Conservation (phyloP, 2,113 vertebrate genomes). For the Pterocles gutturalis region DNA sequence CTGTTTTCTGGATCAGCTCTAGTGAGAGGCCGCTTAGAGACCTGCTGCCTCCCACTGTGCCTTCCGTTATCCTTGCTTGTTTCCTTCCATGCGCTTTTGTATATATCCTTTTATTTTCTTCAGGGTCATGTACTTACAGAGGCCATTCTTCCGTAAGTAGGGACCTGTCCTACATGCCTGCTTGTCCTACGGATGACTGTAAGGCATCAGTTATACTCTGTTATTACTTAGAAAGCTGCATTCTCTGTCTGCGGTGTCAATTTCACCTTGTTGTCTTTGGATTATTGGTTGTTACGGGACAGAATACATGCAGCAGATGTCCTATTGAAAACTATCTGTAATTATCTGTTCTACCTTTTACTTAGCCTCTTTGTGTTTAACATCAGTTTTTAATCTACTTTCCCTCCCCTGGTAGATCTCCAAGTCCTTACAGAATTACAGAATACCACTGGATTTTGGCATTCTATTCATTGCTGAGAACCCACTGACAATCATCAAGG, state of each 20-base stretch:
- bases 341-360: neutral
- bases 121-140: neutral
- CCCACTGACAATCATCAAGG: neutral
- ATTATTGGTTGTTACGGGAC: neutral
- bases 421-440: neutral
- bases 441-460: neutral
- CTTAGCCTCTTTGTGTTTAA: neutral
- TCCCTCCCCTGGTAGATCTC: neutral
- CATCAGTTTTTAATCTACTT: neutral
- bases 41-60: neutral
- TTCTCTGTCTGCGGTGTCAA: neutral
- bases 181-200: neutral
- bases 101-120: neutral
- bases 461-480: neutral
- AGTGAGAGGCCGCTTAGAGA: neutral
- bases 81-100: neutral
- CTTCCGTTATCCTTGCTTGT: fast-evolving
- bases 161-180: neutral
- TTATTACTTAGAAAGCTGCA: neutral
- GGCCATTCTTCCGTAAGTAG: neutral
- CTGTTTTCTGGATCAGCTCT: neutral
- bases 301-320: neutral
- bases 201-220: neutral
- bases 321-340: neutral
- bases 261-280: neutral